Evolutionary conservation across 1,140 invertebrate species (phyloP), one percentile per base, ranked within the genome.

Genomic region (Drosophila mayri): DNA sequence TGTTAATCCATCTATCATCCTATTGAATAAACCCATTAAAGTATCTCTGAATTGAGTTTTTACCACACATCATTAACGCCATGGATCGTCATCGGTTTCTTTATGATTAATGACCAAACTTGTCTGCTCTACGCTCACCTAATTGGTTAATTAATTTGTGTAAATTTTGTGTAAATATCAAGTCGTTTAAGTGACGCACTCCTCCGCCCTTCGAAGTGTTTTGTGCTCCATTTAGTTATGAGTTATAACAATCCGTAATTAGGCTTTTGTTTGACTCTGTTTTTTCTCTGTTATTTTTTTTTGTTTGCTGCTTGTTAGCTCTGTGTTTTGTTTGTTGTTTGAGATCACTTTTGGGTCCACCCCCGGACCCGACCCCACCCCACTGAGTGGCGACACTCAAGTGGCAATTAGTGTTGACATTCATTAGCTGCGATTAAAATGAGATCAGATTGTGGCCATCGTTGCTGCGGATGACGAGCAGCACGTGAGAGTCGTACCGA

Each of bases 381-480:
- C 30, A 2, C 8, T 20, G 28, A 38, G 22, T 40, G 43, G 44
- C 30, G 47, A 30, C 73, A 68, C 62, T 76, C 73, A 76, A 76
- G 73, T 64, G 60, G 77, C 84, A 87, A 87, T 87, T 87, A 87
- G 80, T 66, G 84, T 84, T 87, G 84, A 87, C 84, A 88, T 71
- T 87, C 84, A 87, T 87, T 87, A 84, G 76, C 81, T 65, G 77
- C 81, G 86, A 87, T 87, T 87, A 88, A 88, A 87, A 58, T 77
- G 80, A 88, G 84, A 87, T 87, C 84, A 88, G 84, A 87, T 87
- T 87, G 50, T 65, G 77, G 35, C 38, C 43, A 41, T 47, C 44
- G 11, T 11, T 25, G 20, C 25, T 38, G 44, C 14, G 59, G 76
- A 64, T 67, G 76, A 84, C 81, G 72, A 74, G 63, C 67, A 75